Percentiles rank a stretch among this genome's conserved stretches.
Evolutionary conservation across 2,113 vertebrate species (phyloP).

Genomic region (Puffinus mauretanicus): DNA sequence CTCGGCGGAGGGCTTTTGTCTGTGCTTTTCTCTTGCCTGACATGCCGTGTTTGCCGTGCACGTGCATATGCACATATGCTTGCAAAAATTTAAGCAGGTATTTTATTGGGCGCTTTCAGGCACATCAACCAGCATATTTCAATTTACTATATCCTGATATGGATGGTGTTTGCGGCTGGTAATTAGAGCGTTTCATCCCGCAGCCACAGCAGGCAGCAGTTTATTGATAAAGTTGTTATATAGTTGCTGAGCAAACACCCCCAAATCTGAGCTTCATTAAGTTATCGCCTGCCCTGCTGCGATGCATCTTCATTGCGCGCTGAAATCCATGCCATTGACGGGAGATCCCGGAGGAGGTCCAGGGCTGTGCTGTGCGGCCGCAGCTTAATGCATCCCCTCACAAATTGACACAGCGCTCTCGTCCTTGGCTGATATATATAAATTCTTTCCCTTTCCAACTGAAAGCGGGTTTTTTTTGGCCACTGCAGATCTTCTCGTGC

Average conservation of each 20-base stretch:
- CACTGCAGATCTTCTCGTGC: accelerated
- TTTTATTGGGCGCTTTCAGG: background rate
- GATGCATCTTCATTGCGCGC: background rate
- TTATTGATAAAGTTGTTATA: constrained; percentile 52
- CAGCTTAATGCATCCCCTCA: background rate
- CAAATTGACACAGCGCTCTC: background rate
- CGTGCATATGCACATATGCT: accelerated
- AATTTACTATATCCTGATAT: background rate
- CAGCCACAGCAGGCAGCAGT: background rate
- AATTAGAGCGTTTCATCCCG: background rate
- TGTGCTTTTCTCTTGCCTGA: background rate
- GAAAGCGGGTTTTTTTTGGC: background rate
- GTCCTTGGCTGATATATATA: background rate
- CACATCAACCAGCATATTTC: background rate
- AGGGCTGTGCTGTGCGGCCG: background rate
- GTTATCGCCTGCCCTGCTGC: background rate
- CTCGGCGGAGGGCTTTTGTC: background rate
- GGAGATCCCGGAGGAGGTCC: background rate
- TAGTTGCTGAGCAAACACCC: constrained; percentile 53
- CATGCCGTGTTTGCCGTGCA: accelerated
- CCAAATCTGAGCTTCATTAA: constrained; percentile 55
- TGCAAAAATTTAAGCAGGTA: background rate
- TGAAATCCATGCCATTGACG: constrained; percentile 17
- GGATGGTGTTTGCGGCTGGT: background rate
- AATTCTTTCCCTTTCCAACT: background rate